phyloP scores from a whole-genome alignment of 2,113 vertebrate genomes.

The Falco punctatus region DNA sequence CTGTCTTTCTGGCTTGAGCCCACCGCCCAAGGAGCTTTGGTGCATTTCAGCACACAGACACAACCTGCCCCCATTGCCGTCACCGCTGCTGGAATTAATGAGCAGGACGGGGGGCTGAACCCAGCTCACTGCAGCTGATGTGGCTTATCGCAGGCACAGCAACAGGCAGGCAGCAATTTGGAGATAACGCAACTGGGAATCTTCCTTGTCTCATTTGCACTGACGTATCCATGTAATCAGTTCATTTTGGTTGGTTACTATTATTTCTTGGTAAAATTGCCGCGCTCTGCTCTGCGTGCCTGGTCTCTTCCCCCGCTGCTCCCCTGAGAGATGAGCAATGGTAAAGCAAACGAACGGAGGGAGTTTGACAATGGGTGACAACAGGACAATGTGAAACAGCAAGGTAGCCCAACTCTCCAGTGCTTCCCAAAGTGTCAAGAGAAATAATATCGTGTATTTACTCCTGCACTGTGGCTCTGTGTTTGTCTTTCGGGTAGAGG shows the following conservation, averaged over 20 bases:
- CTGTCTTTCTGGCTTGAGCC: neutral
- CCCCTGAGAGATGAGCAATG: slow-evolving; percentile 23
- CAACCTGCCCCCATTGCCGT: neutral
- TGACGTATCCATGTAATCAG: slow-evolving; percentile 20
- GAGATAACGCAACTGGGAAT: slow-evolving; percentile 3
- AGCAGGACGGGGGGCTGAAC: neutral
- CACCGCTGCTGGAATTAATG: neutral
- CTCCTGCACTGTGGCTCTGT: neutral
- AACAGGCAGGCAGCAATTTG: slow-evolving; percentile 55
- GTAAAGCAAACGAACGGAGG: slow-evolving; percentile 5
- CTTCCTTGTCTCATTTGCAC: slow-evolving; percentile 30
- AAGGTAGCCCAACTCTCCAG: neutral
- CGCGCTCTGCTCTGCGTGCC: neutral
- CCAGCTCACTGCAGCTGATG: neutral
- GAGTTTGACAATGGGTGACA: neutral
- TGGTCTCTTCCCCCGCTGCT: neutral
- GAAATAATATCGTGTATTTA: neutral
- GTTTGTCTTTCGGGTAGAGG: neutral
- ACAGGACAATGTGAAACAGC: slow-evolving; percentile 18
- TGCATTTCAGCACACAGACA: neutral
- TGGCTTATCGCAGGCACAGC: neutral
- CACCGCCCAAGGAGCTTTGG: neutral
- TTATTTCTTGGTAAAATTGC: slow-evolving; percentile 37
- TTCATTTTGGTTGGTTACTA: neutral
- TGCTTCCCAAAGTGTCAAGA: neutral